These are phyloP conservation scores for Pteromalus puparum DNA, from an alignment of 1,140 invertebrate genomes.

Conservation along the genomic window DNA sequence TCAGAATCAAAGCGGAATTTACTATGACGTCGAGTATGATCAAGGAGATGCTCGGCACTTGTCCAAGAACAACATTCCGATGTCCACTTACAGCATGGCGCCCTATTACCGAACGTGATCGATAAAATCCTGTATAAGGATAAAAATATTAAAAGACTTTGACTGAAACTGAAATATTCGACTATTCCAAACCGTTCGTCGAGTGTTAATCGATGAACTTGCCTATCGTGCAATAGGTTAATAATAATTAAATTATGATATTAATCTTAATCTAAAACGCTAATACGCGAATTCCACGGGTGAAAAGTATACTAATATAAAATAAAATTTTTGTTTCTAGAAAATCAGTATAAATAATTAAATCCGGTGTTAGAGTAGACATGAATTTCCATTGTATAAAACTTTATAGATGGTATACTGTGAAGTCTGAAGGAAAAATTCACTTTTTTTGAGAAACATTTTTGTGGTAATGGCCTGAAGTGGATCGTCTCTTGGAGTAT, in stretches of 20 bases:
- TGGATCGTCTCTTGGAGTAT: constrained; percentile 26
- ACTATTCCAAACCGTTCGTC: background rate
- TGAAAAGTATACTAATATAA: constrained; percentile 33
- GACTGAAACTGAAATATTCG: background rate
- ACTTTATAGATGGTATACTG: background rate
- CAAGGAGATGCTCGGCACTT: constrained; percentile 79
- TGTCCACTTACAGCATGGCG: constrained; percentile 80
- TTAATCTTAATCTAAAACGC: constrained; percentile 21
- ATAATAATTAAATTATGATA: constrained; percentile 27
- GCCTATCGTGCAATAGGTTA: constrained; percentile 28
- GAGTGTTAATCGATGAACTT: constrained; percentile 10
- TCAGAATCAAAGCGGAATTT: constrained; percentile 90
- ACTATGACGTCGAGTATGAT: constrained; percentile 91
- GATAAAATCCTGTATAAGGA: background rate
- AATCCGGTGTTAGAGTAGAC: constrained; percentile 37
- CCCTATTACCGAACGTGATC: constrained; percentile 71
- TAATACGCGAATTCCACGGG: background rate
- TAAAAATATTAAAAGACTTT: constrained; percentile 1
- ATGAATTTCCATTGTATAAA: constrained; percentile 35
- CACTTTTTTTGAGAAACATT: constrained; percentile 43
- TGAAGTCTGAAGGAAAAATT: background rate
- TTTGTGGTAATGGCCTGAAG: constrained; percentile 30
- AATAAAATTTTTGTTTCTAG: constrained; percentile 1
- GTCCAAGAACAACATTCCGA: constrained; percentile 79
- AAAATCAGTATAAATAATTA: constrained; percentile 20